Evolutionary conservation across 2,888 invertebrate species (phyloP).

Genomic region (Cataglyphis albicans): DNA sequence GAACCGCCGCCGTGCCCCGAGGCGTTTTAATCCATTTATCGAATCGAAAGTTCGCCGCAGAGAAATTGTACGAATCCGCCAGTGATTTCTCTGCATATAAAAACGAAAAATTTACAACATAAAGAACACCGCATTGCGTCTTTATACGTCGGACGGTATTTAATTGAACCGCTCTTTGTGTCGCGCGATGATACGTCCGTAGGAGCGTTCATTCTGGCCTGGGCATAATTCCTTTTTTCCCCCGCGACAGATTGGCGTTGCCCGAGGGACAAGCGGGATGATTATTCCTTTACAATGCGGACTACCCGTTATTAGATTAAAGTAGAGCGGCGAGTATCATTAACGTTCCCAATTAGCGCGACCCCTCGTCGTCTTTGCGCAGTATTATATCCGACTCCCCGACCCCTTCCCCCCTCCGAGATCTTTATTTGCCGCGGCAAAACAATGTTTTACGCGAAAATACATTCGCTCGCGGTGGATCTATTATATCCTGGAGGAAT

Average conservation of each 20-base stretch:
- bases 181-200: conserved; percentile 20
- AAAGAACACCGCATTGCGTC: neutral
- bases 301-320: conserved; percentile 50
- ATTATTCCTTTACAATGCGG: conserved; percentile 44
- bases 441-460: conserved; percentile 47
- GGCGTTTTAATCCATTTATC: neutral
- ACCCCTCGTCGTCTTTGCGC: conserved; percentile 34
- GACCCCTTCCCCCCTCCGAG: neutral
- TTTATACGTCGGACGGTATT: neutral
- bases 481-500: conserved; percentile 19
- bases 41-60: neutral
- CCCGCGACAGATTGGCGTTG: conserved; percentile 38
- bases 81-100: neutral
- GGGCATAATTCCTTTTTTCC: conserved; percentile 16
- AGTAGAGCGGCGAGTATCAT: conserved; percentile 45
- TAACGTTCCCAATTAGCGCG: conserved; percentile 50
- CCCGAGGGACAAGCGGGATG: conserved; percentile 47
- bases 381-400: conserved; percentile 32
- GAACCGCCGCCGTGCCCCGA: neutral
- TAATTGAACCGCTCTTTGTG: conserved; percentile 45
- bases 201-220: neutral
- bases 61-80: neutral
- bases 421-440: conserved; percentile 40
- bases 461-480: conserved; percentile 26
- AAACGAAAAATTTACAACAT: conserved; percentile 21